These are phyloP conservation scores for Sarcophaga subvicina DNA, from an alignment of 2,888 invertebrate genomes.

Conservation along the genomic window DNA sequence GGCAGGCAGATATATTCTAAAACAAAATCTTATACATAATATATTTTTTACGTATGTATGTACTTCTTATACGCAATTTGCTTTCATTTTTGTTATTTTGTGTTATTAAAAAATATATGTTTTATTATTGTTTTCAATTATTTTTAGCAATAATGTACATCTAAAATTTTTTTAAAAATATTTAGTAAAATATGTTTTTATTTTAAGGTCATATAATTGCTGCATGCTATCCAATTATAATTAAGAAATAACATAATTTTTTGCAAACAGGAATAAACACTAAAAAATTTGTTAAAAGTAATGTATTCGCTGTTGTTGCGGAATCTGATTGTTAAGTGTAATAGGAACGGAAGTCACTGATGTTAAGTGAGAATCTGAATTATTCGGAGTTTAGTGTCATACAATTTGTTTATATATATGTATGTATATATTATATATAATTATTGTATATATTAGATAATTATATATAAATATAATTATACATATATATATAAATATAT, in stretches of 20 bases:
- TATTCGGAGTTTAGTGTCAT: no score
- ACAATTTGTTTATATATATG: no score
- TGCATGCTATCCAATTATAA: constrained; percentile 18
- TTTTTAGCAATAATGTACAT: constrained; percentile 17
- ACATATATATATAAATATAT: no score
- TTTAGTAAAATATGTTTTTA: constrained; percentile 16
- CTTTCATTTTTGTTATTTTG: constrained; percentile 1
- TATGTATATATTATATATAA: no score
- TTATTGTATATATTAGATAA: no score
- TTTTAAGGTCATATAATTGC: neutral
- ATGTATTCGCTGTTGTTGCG: no score
- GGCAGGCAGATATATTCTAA: neutral
- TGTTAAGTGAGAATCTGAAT: no score
- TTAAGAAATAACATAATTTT: constrained; percentile 5
- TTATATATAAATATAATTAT: no score
- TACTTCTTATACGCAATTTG: constrained; percentile 5
- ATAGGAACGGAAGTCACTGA: no score
- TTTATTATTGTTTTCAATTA: constrained; percentile 17
- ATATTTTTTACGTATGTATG: constrained; percentile 41
- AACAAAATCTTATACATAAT: neutral
- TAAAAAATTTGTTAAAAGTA: no score
- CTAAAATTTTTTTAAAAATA: constrained; percentile 5
- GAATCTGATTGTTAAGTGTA: no score
- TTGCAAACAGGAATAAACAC: constrained; percentile 2
- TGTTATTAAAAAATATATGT: constrained; percentile 3